These are phyloP conservation scores for Romanogobio albipinnatus DNA, from an alignment of 2,113 vertebrate genomes.

Conservation along the genomic window DNA sequence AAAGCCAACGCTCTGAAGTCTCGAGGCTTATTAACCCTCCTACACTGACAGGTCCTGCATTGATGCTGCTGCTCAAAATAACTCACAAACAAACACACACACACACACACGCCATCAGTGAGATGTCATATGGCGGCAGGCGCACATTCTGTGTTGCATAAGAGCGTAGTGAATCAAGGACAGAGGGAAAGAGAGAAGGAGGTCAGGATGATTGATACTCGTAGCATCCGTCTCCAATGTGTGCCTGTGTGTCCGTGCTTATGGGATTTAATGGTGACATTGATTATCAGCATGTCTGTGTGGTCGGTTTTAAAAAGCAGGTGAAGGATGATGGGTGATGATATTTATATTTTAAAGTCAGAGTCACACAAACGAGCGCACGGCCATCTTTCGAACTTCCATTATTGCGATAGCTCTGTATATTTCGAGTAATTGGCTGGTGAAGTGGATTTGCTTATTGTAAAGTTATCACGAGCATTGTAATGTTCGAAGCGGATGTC, in stretches of 20 bases:
- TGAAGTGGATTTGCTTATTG: no score
- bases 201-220: conserved; percentile 51
- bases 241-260: conserved; percentile 20
- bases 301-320: neutral
- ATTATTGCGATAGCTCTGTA: no score
- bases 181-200: conserved; percentile 41
- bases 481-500: no score
- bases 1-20: conserved; percentile 41
- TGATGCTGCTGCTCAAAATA: conserved; percentile 48
- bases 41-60: conserved; percentile 41
- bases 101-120: neutral
- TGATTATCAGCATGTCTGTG: conserved; percentile 19
- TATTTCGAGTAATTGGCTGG: no score
- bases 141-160: conserved; percentile 28
- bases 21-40: conserved; percentile 49
- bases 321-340: neutral
- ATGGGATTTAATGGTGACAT: conserved; percentile 16
- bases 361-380: no score
- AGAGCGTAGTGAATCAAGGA: conserved; percentile 41
- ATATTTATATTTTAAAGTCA: neutral
- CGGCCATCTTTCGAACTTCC: no score
- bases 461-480: no score
- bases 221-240: conserved; percentile 9
- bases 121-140: conserved; percentile 4
- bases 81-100: conserved; percentile 32